phyloP scores from a whole-genome alignment of 1,140 invertebrate genomes.

The Antheraea pernyi region DNA sequence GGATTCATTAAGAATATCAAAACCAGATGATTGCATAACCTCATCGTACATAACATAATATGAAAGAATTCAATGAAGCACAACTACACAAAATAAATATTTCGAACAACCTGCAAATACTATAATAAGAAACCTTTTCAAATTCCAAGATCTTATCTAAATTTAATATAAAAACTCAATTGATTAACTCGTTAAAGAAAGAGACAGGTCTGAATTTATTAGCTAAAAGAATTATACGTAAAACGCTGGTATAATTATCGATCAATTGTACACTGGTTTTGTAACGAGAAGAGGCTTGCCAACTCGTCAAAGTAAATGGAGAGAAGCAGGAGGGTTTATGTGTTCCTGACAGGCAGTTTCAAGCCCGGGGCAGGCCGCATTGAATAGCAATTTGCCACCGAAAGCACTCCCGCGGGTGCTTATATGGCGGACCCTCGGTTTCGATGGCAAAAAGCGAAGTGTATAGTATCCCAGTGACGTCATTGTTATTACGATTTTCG shows the following conservation, averaged over 20 bases:
- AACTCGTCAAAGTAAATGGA: slow-evolving; percentile 16
- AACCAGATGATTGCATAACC: too few relatives aligned
- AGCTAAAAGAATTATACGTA: too few relatives aligned
- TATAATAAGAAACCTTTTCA: too few relatives aligned
- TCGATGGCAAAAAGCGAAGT: slow-evolving; percentile 24
- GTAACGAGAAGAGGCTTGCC: slow-evolving; percentile 1
- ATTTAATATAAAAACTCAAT: too few relatives aligned
- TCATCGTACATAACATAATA: too few relatives aligned
- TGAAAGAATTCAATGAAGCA: too few relatives aligned
- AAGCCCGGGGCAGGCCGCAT: slow-evolving; percentile 29
- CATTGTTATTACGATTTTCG: slow-evolving; percentile 30
- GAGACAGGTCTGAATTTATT: too few relatives aligned
- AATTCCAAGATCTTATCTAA: too few relatives aligned
- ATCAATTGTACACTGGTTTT: background rate
- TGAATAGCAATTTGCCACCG: slow-evolving; percentile 49
- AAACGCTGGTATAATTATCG: background rate
- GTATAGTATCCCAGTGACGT: slow-evolving; percentile 21
- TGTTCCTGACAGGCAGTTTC: slow-evolving; percentile 35
- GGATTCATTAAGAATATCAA: too few relatives aligned
- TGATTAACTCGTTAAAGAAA: too few relatives aligned
- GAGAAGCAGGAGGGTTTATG: slow-evolving; percentile 33
- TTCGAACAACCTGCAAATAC: too few relatives aligned
- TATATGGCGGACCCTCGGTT: slow-evolving; percentile 27
- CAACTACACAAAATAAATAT: too few relatives aligned
- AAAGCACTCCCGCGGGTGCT: slow-evolving; percentile 37